Base-by-base conservation (phyloP, 1,140 invertebrate species). In the Brachionus manjavacas region DNA sequence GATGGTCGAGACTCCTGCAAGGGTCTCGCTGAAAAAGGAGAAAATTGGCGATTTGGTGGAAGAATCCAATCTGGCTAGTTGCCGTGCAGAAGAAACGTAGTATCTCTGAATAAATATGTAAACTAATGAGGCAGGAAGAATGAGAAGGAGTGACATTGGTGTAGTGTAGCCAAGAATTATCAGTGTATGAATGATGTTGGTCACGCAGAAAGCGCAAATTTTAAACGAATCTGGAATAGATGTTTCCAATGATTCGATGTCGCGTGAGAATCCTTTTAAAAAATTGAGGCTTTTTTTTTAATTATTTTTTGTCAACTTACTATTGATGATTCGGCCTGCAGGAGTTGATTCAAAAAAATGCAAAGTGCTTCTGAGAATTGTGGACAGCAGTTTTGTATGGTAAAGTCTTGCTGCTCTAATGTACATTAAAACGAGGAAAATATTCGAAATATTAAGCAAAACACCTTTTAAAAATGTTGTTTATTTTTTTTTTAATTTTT, bases 1-100 rank as follows among this genome's bases (percentile, higher is more conserved):
- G 55, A 93, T 93, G 1, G 90, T 90, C 6, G 87, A 86, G 84
- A 86, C 88, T 9, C 92, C 92, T 25, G 89, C 87, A 4, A 92
- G 85, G 3, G 91, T 97, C 92, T 98, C 96, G 80, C 95, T 94
- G 89, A 99, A 98, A 90, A 99, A 96, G 4, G 96, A 97, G 90
- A 97, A 99, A 87, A 99, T 98, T 0, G 97, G 97, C 11, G 96
- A 98, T 70, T 96, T 92, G n/a, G 95, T 96, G 0, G 97, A 93
- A 0, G 96, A 98, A 89, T 99, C 96, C 25, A 99, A 88, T 68
- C 97, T 92, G 91, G 97, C 98, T 80, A 99, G 88, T 88, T 99
- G 97, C 23, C 97, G 90, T 1, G 96, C 98, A 0, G 96, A 95
- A 1, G 93, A 91, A 72, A 99, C 95, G 89, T 98, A 99, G 46